Conservation (phyloP, 1,140 invertebrate genomes). For the Melitaea cinxia region DNA sequence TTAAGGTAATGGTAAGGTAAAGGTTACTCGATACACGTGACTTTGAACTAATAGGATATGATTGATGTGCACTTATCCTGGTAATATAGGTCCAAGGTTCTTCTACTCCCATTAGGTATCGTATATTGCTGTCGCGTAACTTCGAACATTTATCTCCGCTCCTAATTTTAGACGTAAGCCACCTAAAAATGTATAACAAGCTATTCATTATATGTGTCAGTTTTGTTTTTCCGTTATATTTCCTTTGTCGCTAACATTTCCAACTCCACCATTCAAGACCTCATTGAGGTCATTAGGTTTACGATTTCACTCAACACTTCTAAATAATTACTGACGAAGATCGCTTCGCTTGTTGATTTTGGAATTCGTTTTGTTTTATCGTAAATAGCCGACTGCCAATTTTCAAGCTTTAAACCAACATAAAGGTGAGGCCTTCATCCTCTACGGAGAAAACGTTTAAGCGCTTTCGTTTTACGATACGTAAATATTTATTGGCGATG, state of each 20-base stretch:
- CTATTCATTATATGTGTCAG: neutral
- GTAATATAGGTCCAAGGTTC: constrained; percentile 55
- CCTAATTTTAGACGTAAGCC: neutral
- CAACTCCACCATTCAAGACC: constrained; percentile 33
- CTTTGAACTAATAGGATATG: constrained; percentile 72
- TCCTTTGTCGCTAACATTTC: constrained; percentile 27
- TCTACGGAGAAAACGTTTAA: constrained; percentile 23
- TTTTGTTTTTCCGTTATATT: constrained; percentile 32
- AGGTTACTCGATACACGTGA: constrained; percentile 59
- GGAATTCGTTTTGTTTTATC: constrained; percentile 35
- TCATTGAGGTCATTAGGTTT: constrained; percentile 62
- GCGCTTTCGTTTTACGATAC: constrained; percentile 54
- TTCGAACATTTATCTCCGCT: constrained; percentile 16
- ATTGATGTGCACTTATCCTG: constrained; percentile 65
- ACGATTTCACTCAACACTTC: constrained; percentile 60
- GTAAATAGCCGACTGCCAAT: constrained; percentile 39
- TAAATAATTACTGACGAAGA: constrained; percentile 40
- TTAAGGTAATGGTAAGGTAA: constrained; percentile 66
- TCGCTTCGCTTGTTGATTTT: constrained; percentile 54
- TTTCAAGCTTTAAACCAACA: constrained; percentile 39
- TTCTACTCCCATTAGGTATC: constrained; percentile 46
- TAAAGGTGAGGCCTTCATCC: constrained; percentile 30
- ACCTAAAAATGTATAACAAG: neutral
- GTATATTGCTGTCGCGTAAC: constrained; percentile 19
- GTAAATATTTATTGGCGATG: constrained; percentile 62